Conservation (phyloP, 2,888 invertebrate species). For the Nineta flava region DNA sequence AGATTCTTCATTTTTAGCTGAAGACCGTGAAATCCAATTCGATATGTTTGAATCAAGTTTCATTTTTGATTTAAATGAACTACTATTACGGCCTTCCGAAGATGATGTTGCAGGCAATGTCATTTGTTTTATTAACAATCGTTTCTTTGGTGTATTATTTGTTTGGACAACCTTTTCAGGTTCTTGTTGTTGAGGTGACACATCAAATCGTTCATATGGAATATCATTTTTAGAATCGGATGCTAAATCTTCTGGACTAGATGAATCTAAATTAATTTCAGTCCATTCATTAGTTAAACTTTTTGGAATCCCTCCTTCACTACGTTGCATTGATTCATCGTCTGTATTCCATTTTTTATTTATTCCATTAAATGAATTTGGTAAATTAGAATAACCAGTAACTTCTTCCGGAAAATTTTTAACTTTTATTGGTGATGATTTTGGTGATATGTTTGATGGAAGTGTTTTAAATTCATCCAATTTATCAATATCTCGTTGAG, state of each 20-base stretch:
- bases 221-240: conserved; percentile 31
- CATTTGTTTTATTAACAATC: conserved; percentile 30
- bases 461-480: conserved; percentile 26
- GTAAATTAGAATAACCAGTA: conserved; percentile 4
- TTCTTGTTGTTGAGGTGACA: conserved; percentile 7
- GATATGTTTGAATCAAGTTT: conserved; percentile 33
- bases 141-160: conserved; percentile 16
- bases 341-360: background rate
- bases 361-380: background rate
- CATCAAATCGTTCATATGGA: conserved; percentile 28
- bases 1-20: conserved; percentile 28
- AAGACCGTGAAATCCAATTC: conserved; percentile 38
- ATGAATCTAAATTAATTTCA: conserved; percentile 53
- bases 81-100: conserved; percentile 24
- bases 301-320: conserved; percentile 6
- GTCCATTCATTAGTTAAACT: conserved; percentile 49
- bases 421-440: conserved; percentile 23
- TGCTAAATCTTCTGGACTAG: conserved; percentile 46
- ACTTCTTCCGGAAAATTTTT: conserved; percentile 12
- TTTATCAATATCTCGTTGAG: background rate
- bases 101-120: conserved; percentile 29
- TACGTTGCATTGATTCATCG: background rate
- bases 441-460: conserved; percentile 23
- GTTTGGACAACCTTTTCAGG: conserved; percentile 20
- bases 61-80: conserved; percentile 19